These are phyloP conservation scores for Myodes glareolus DNA, from an alignment of 2,113 vertebrate species.

Conservation along the genomic window DNA sequence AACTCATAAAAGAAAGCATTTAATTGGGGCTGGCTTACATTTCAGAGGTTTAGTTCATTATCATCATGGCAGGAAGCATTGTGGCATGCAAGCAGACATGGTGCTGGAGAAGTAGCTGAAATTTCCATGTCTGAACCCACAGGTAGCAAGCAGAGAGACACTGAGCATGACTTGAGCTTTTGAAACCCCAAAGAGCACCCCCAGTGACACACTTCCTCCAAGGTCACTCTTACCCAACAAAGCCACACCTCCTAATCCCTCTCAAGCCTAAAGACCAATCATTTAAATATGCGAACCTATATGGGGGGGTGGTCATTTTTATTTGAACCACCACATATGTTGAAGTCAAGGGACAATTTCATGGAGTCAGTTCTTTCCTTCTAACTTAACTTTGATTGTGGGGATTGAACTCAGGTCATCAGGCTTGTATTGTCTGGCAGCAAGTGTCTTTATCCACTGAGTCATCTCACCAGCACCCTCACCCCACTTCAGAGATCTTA, in stretches of 20 bases:
- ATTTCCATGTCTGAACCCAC: not conserved
- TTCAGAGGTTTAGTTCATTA: not conserved
- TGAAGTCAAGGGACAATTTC: not conserved
- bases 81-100: not conserved
- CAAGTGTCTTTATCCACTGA: not conserved
- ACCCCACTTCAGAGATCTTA: constrained; percentile 1
- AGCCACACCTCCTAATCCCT: not conserved
- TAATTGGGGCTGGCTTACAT: too few relatives aligned
- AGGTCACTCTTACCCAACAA: not conserved
- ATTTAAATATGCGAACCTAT: not conserved
- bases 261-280: not conserved
- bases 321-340: not conserved
- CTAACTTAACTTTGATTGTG: not conserved
- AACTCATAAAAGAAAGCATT: too few relatives aligned
- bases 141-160: not conserved
- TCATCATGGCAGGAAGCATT: not conserved
- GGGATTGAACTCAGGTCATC: not conserved
- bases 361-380: not conserved
- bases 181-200: not conserved
- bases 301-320: not conserved
- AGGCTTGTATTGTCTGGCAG: not conserved
- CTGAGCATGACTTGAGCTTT: not conserved
- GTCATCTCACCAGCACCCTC: not conserved
- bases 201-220: not conserved
- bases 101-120: not conserved